Conservation (phyloP, 2,888 invertebrate species). For the Dyspetes luteomarginatus region DNA sequence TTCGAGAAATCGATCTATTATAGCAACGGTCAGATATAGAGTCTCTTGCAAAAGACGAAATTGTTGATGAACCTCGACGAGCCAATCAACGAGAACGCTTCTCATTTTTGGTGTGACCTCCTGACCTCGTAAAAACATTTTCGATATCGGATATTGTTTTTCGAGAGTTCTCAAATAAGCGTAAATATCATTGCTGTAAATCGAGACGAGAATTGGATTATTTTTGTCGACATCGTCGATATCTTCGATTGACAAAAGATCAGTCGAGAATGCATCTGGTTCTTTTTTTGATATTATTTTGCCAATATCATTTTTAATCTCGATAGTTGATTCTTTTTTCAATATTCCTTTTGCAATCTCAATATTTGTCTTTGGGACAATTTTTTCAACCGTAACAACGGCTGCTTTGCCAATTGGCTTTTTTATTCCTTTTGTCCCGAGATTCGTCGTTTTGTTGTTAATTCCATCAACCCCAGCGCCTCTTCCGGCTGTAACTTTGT, state of each 20-base stretch:
- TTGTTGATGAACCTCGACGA: conserved; percentile 95
- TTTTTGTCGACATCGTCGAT: conserved; percentile 90
- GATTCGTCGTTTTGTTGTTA: conserved; percentile 73
- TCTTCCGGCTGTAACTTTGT: conserved; percentile 82
- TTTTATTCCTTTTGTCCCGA: conserved; percentile 69
- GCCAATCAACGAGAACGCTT: conserved; percentile 95
- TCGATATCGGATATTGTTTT: conserved; percentile 86
- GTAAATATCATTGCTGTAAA: conserved; percentile 96
- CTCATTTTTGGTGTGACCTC: conserved; percentile 94
- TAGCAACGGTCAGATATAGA: conserved; percentile 93
- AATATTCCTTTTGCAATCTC: conserved; percentile 72
- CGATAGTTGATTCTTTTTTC: conserved; percentile 63
- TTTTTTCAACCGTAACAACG: conserved; percentile 55
- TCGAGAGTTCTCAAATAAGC: conserved; percentile 91
- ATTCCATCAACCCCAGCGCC: conserved; percentile 80
- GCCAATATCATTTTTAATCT: conserved; percentile 11
- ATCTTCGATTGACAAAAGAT: conserved; percentile 85
- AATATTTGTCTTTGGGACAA: conserved; percentile 70
- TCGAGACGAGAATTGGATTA: conserved; percentile 91
- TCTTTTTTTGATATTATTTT: conserved; percentile 60
- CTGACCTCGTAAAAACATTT: conserved; percentile 88
- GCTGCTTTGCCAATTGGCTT: conserved; percentile 62
- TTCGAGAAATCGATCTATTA: conserved; percentile 95
- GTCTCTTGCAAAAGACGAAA: conserved; percentile 95
- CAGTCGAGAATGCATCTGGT: conserved; percentile 76